These are phyloP conservation scores for Beris chalybata DNA, from an alignment of 2,888 invertebrate genomes.

Conservation along the genomic window DNA sequence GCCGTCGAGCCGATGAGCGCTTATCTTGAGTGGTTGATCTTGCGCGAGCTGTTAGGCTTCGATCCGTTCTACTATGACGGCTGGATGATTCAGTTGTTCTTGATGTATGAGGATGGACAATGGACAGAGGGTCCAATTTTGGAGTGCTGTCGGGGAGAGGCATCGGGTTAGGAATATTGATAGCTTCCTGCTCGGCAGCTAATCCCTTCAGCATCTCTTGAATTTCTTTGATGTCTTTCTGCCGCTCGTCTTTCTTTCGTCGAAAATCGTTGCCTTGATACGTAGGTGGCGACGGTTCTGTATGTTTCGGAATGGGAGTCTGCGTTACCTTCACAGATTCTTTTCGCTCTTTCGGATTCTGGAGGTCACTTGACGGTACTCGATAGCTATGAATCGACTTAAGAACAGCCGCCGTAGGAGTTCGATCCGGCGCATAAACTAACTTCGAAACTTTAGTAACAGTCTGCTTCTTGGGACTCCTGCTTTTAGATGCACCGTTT, in stretches of 20 bases:
- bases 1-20: conserved; percentile 11
- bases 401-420: conserved; percentile 17
- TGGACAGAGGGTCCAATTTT: background rate
- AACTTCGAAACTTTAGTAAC: conserved; percentile 35
- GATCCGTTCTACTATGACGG: conserved; percentile 6
- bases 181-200: background rate
- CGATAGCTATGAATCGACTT: conserved; percentile 28
- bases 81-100: conserved; percentile 30
- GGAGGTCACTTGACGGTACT: background rate
- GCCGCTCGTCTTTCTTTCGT: conserved; percentile 44
- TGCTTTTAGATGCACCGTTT: background rate
- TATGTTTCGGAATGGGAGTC: too few species aligned
- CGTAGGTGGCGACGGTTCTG: background rate
- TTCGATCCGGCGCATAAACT: conserved; percentile 31
- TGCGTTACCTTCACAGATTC: too few species aligned
- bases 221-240: conserved; percentile 44
- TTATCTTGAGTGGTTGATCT: background rate
- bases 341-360: too few species aligned
- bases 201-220: conserved; percentile 42
- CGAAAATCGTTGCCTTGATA: conserved; percentile 40
- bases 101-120: background rate
- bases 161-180: background rate
- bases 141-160: background rate
- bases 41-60: too few species aligned
- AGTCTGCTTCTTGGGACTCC: conserved; percentile 18